Evolutionary conservation across 2,888 invertebrate species (phyloP).

Genomic region (Drosophila mulleri): DNA sequence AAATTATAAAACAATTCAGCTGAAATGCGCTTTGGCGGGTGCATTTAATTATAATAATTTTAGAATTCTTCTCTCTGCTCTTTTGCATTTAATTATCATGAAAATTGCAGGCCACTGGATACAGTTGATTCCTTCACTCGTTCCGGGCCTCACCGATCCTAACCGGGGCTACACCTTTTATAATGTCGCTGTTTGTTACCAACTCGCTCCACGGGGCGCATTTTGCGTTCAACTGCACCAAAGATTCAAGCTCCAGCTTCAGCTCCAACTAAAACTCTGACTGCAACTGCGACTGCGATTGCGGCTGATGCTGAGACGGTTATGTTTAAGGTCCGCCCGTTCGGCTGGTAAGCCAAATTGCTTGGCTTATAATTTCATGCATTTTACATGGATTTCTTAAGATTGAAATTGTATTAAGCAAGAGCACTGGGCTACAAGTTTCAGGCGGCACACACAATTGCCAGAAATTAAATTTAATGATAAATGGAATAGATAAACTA

Average conservation of each 20-base stretch:
- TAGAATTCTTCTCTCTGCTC: constrained; percentile 37
- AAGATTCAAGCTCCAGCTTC: constrained; percentile 1
- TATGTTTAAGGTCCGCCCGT: constrained; percentile 20
- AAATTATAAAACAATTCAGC: constrained; percentile 79
- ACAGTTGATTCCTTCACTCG: constrained; percentile 33
- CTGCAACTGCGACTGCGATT: background rate
- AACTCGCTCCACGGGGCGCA: constrained; percentile 60
- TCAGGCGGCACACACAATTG: background rate
- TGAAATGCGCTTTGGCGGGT: constrained; percentile 75
- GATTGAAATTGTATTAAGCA: constrained; percentile 45
- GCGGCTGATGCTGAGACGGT: constrained; percentile 2
- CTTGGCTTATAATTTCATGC: constrained; percentile 64
- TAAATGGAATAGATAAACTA: too few relatives aligned
- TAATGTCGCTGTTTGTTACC: constrained; percentile 47
- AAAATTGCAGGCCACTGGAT: constrained; percentile 63
- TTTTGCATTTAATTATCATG: constrained; percentile 76
- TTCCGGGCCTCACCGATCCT: constrained; percentile 23
- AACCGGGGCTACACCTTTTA: constrained; percentile 55
- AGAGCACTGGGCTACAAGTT: constrained; percentile 43
- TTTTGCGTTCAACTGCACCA: constrained; percentile 36
- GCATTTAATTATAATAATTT: constrained; percentile 79
- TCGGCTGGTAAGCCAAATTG: constrained; percentile 55
- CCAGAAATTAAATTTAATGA: background rate
- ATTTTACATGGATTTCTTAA: constrained; percentile 60
- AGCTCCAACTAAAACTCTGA: background rate